These are phyloP conservation scores for Gymnocypris eckloni DNA, from an alignment of 2,797 vertebrate species.

Conservation along the genomic window DNA sequence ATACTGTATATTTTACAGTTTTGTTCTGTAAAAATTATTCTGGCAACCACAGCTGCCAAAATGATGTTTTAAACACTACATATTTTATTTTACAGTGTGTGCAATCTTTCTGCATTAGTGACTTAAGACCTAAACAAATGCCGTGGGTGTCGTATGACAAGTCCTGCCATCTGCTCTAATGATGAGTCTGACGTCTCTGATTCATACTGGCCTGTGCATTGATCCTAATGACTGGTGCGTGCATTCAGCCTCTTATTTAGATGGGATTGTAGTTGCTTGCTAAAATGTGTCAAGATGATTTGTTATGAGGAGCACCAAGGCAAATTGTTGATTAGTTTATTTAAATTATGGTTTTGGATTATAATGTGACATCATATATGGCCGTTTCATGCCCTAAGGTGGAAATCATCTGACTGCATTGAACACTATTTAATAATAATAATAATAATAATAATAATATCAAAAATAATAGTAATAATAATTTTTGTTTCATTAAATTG, in stretches of 20 bases:
- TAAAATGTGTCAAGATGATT: background rate
- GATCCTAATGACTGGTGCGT: slow-evolving; percentile 87
- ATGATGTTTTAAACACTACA: too few species aligned
- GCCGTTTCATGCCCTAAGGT: background rate
- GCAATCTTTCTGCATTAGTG: slow-evolving; percentile 91
- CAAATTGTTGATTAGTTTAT: background rate
- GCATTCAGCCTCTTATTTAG: slow-evolving; percentile 83
- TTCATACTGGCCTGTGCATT: slow-evolving; percentile 89
- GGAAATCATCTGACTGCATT: slow-evolving; percentile 1
- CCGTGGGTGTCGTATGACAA: slow-evolving; percentile 85
- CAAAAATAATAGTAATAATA: too few species aligned
- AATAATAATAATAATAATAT: too few species aligned
- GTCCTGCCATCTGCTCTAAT: slow-evolving; percentile 94
- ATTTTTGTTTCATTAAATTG: too few species aligned
- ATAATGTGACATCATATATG: background rate
- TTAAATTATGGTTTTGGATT: background rate
- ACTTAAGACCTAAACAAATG: slow-evolving; percentile 92
- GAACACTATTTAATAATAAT: background rate
- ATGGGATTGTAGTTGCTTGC: slow-evolving; percentile 28
- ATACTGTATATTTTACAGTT: too few species aligned
- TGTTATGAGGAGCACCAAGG: background rate
- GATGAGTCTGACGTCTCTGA: slow-evolving; percentile 94
- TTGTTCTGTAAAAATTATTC: too few species aligned
- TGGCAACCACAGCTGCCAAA: too few species aligned
- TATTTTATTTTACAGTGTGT: too few species aligned